Evolutionary conservation across 2,888 invertebrate species (phyloP).

Genomic region (Eupithecia vulgata): DNA sequence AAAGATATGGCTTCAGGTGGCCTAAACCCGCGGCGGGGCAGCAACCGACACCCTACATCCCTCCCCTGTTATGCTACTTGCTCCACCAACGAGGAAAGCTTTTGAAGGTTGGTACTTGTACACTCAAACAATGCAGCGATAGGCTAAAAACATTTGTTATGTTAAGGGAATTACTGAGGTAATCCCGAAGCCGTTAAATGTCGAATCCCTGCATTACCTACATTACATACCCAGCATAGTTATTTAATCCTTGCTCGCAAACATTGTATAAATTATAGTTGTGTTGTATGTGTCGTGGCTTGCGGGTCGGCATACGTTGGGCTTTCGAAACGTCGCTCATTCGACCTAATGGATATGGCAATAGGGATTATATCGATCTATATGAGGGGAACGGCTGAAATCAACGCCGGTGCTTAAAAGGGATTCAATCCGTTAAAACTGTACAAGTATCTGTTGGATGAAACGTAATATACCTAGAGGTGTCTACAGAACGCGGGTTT

Average conservation of each 20-base stretch:
- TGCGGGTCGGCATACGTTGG: constrained; percentile 53
- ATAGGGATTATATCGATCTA: constrained; percentile 68
- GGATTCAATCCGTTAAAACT: constrained; percentile 71
- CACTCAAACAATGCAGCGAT: constrained; percentile 47
- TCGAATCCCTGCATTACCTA: constrained; percentile 80
- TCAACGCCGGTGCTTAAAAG: constrained; percentile 69
- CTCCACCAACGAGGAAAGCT: constrained; percentile 44
- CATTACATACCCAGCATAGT: constrained; percentile 78
- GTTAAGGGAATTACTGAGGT: constrained; percentile 78
- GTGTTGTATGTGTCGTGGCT: constrained; percentile 56
- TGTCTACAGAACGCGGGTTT: constrained; percentile 48
- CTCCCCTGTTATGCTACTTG: constrained; percentile 50
- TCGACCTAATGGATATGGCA: constrained; percentile 65
- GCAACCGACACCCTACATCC: constrained; percentile 33
- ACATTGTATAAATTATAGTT: constrained; percentile 58
- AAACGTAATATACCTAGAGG: constrained; percentile 65
- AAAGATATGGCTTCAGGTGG: constrained; percentile 70
- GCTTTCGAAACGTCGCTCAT: constrained; percentile 52
- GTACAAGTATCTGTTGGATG: constrained; percentile 66
- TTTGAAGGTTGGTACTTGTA: constrained; percentile 39
- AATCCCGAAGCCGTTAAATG: constrained; percentile 82
- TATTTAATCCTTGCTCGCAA: constrained; percentile 78
- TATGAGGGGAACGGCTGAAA: constrained; percentile 58
- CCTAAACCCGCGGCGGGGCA: constrained; percentile 52
- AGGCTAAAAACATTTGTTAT: constrained; percentile 80